Percentiles rank a stretch among this genome's conserved stretches.
phyloP scores from a whole-genome alignment of 2,888 invertebrate genomes.

The Caenorhabditis sp. region DNA sequence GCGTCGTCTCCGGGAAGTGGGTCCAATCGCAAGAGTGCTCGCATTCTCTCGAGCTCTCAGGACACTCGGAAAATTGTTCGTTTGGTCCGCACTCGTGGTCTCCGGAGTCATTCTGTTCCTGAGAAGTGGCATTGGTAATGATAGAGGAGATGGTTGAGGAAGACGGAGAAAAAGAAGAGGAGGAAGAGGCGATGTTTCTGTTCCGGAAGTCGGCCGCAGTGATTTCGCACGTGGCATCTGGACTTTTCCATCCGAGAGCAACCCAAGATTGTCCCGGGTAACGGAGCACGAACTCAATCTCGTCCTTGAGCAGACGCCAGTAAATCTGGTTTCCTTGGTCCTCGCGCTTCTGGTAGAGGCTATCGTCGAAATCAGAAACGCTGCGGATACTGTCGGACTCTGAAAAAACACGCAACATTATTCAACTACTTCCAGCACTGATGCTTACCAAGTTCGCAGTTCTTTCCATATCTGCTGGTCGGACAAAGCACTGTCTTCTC shows the following conservation, averaged over 20 bases:
- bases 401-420: too few relatives aligned
- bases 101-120: conserved; percentile 43
- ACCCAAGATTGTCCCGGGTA: conserved; percentile 92
- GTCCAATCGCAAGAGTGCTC: conserved; percentile 78
- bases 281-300: conserved; percentile 89
- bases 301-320: conserved; percentile 85
- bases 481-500: conserved; percentile 88
- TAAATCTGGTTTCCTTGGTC: conserved; percentile 86
- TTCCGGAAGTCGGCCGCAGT: conserved; percentile 41
- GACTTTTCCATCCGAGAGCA: conserved; percentile 93
- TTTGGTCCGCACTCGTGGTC: conserved; percentile 72
- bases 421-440: too few relatives aligned
- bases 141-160: conserved; percentile 35
- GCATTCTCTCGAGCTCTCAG: conserved; percentile 74
- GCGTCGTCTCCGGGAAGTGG: conserved; percentile 68
- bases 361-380: conserved; percentile 66
- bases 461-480: conserved; percentile 85
- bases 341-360: conserved; percentile 65
- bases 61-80: conserved; percentile 74
- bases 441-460: conserved; percentile 59
- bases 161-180: neutral
- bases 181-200: neutral
- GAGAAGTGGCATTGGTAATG: conserved; percentile 40
- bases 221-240: conserved; percentile 55
- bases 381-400: conserved; percentile 60